phyloP scores from a whole-genome alignment of 2,797 vertebrate genomes.

The Ctenopoma multispine region DNA sequence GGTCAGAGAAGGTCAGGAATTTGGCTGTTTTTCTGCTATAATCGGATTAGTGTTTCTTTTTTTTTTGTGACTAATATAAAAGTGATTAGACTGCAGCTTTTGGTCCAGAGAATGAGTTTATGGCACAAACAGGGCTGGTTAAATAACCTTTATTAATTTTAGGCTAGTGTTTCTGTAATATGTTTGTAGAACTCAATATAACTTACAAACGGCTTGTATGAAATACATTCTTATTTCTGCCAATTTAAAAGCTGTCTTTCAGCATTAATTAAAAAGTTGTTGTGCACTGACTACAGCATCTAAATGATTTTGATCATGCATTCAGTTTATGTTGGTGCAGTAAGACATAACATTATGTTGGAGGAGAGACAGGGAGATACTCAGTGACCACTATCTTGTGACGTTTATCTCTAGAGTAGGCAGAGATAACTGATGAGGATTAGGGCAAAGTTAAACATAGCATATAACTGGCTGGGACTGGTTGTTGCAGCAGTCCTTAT shows the following conservation, averaged over 20 bases:
- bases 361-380: too few species aligned
- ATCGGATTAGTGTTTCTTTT: slow-evolving; percentile 64
- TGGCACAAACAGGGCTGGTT: slow-evolving; percentile 12
- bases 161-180: background rate
- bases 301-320: too few species aligned
- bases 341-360: too few species aligned
- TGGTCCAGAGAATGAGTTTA: slow-evolving; percentile 21
- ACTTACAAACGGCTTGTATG: background rate
- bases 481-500: too few species aligned
- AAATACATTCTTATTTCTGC: background rate
- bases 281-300: too few species aligned
- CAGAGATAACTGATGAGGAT: too few species aligned
- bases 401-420: too few species aligned
- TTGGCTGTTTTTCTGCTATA: slow-evolving; percentile 67
- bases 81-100: slow-evolving; percentile 62
- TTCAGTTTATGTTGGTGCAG: too few species aligned
- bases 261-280: background rate
- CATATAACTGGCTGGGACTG: too few species aligned
- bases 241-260: background rate
- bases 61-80: slow-evolving; percentile 67
- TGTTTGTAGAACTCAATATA: background rate
- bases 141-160: slow-evolving; percentile 27
- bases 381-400: too few species aligned
- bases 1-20: slow-evolving; percentile 71
- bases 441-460: too few species aligned